These are phyloP conservation scores for Crocuta crocuta DNA, from an alignment of 2,113 vertebrate species.

Conservation along the genomic window DNA sequence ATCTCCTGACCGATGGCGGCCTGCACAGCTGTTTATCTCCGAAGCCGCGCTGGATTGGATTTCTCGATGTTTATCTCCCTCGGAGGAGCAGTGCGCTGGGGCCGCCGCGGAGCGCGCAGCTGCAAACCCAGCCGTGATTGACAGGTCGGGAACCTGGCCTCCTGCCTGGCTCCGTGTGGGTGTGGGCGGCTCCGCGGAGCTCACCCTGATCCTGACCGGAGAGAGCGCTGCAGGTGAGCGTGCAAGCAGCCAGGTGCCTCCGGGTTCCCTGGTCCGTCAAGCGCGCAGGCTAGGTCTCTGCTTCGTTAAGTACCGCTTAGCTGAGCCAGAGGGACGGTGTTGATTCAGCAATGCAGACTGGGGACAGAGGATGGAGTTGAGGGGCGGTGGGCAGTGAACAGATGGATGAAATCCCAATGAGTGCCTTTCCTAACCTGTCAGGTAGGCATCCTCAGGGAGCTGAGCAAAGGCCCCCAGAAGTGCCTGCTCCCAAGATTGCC, in stretches of 20 bases:
- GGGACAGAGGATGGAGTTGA: slow-evolving; percentile 9
- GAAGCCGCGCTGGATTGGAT: slow-evolving; percentile 78
- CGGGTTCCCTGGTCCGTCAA: slow-evolving; percentile 42
- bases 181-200: neutral
- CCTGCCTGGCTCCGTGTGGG: neutral
- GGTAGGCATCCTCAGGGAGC: slow-evolving; percentile 73
- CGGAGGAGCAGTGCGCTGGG: neutral
- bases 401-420: slow-evolving; percentile 86
- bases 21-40: slow-evolving; percentile 82
- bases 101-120: slow-evolving; percentile 46
- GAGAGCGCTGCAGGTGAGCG: slow-evolving; percentile 48
- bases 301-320: slow-evolving; percentile 86
- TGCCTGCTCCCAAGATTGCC: neutral
- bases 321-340: slow-evolving; percentile 83
- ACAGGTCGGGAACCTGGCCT: slow-evolving; percentile 55
- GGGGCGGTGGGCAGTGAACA: slow-evolving; percentile 79
- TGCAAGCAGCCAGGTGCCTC: slow-evolving; percentile 14
- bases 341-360: slow-evolving; percentile 62
- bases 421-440: slow-evolving; percentile 83
- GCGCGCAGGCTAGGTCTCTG: slow-evolving; percentile 76
- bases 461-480: neutral
- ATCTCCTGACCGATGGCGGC: slow-evolving; percentile 70
- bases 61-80: slow-evolving; percentile 82
- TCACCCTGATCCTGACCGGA: neutral
- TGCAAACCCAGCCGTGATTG: slow-evolving; percentile 66